These are phyloP conservation scores for Neomorphus geoffroyi DNA, from an alignment of 2,797 vertebrate species.

Conservation along the genomic window DNA sequence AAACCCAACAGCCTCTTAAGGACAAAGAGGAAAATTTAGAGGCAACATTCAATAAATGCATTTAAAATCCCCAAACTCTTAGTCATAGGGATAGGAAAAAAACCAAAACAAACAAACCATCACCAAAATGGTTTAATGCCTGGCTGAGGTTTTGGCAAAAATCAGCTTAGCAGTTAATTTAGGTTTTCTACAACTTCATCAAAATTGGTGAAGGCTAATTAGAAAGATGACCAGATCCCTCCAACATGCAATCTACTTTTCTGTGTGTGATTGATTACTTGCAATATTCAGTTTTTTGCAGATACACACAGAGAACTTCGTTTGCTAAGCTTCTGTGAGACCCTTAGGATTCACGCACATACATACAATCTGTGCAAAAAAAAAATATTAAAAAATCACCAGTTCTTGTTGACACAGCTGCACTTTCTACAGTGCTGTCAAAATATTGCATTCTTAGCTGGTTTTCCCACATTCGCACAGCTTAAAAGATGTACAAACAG, in stretches of 20 bases:
- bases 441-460: neutral
- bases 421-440: neutral
- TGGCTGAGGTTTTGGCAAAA: neutral
- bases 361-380: neutral
- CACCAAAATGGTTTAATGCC: neutral
- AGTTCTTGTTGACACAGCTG: neutral
- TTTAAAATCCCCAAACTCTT: neutral
- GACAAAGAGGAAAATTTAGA: neutral
- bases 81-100: neutral
- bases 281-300: neutral
- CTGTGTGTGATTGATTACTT: neutral
- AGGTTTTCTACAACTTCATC: neutral
- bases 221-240: neutral
- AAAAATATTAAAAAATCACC: neutral
- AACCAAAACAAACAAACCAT: neutral
- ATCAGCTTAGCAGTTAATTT: neutral
- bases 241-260: neutral
- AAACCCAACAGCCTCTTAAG: neutral
- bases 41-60: neutral
- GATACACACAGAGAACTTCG: neutral
- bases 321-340: neutral
- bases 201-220: neutral
- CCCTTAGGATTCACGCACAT: neutral
- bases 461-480: neutral
- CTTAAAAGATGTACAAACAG: neutral